These are phyloP conservation scores for Seriola quinqueradiata DNA, from an alignment of 2,113 vertebrate species.

Conservation along the genomic window DNA sequence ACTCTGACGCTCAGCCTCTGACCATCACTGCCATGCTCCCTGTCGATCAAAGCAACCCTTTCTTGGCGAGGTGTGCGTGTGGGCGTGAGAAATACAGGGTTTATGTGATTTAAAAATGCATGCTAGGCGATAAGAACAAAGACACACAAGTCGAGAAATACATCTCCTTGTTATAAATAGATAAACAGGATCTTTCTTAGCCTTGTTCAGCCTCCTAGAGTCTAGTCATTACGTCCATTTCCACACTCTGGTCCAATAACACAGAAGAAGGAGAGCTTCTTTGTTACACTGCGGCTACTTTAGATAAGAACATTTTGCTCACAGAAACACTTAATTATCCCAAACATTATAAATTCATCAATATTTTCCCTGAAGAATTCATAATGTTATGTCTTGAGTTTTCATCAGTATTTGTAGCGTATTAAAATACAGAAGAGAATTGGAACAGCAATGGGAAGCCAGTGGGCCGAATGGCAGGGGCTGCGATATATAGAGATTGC, in stretches of 20 bases:
- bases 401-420: constrained; percentile 15
- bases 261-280: constrained; percentile 24
- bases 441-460: constrained; percentile 43
- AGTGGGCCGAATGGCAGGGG: constrained; percentile 46
- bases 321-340: constrained; percentile 18
- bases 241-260: constrained; percentile 36
- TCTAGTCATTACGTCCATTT: constrained; percentile 53
- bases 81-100: constrained; percentile 72
- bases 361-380: background rate
- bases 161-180: constrained; percentile 77
- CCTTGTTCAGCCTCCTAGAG: constrained; percentile 48
- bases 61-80: constrained; percentile 58
- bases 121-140: constrained; percentile 69
- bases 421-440: constrained; percentile 35
- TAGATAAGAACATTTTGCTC: constrained; percentile 8
- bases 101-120: constrained; percentile 78
- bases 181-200: constrained; percentile 70
- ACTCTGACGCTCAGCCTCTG: constrained; percentile 62
- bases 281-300: constrained; percentile 37
- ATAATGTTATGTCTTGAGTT: background rate
- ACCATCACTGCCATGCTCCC: constrained; percentile 51
- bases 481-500: constrained; percentile 69
- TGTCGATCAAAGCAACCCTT: constrained; percentile 72
- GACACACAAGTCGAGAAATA: constrained; percentile 67
- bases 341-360: constrained; percentile 24